Evolutionary conservation across 2,113 vertebrate species (phyloP).

Genomic region (Aix galericulata): DNA sequence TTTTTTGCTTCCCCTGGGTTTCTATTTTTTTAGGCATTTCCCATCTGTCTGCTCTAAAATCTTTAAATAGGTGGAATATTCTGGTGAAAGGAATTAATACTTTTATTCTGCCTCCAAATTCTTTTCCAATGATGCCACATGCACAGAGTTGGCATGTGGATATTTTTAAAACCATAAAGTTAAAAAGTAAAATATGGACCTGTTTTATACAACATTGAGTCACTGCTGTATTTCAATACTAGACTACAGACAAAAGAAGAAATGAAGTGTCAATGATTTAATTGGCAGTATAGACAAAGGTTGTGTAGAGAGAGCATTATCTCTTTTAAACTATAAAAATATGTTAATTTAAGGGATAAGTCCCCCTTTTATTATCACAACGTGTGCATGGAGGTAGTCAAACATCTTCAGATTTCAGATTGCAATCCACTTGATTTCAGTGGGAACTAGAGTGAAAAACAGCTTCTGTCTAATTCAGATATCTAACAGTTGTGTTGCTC

Average conservation of each 20-base stretch:
- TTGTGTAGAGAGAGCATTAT: background rate
- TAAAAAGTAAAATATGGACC: constrained; percentile 32
- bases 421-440: background rate
- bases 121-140: constrained; percentile 33
- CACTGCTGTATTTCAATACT: background rate
- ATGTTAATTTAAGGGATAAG: background rate
- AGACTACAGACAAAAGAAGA: background rate
- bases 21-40: constrained; percentile 43
- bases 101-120: constrained; percentile 44
- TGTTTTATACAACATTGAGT: constrained; percentile 23
- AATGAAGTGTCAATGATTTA: constrained; percentile 13
- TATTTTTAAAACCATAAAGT: constrained; percentile 38
- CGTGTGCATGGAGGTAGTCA: no score
- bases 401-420: background rate
- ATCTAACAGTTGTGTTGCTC: background rate
- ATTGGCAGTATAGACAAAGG: background rate
- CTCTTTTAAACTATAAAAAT: background rate
- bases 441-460: background rate
- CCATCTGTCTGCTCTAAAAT: constrained; percentile 32
- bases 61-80: constrained; percentile 58
- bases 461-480: background rate
- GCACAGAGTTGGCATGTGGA: constrained; percentile 1
- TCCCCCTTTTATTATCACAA: no score
- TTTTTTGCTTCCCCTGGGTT: constrained; percentile 26
- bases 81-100: constrained; percentile 34